These are phyloP conservation scores for Hemicrepidius hirtus DNA, from an alignment of 2,888 invertebrate species.

Conservation along the genomic window DNA sequence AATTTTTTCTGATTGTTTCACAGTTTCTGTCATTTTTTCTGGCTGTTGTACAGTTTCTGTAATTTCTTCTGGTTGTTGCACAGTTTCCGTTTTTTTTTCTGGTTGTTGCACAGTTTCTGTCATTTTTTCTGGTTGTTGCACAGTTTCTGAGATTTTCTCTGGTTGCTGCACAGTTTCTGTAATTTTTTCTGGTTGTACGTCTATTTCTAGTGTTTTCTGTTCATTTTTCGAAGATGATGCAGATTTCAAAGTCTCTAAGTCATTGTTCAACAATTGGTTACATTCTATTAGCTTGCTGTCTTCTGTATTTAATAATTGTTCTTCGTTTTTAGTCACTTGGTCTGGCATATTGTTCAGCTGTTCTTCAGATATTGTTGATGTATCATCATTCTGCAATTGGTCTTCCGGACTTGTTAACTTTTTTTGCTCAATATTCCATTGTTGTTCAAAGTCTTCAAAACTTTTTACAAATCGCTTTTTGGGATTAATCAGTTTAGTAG, in stretches of 20 bases:
- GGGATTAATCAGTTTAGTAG: slow-evolving; percentile 67
- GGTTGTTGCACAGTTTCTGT: slow-evolving; percentile 57
- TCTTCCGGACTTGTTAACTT: slow-evolving; percentile 4
- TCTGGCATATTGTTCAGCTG: too few species aligned
- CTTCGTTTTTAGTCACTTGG: slow-evolving; percentile 53
- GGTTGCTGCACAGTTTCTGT: slow-evolving; percentile 16
- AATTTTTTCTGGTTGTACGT: too few species aligned
- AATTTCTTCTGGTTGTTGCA: slow-evolving; percentile 65
- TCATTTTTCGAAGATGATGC: too few species aligned
- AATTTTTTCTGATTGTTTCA: slow-evolving; percentile 35
- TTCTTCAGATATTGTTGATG: background rate
- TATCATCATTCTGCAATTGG: background rate
- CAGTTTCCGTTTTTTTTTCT: slow-evolving; percentile 65
- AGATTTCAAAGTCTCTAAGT: background rate
- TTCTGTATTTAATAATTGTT: slow-evolving; percentile 51
- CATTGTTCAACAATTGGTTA: slow-evolving; percentile 3
- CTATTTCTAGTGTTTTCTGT: too few species aligned
- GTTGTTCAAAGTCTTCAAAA: slow-evolving; percentile 68
- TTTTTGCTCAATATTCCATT: slow-evolving; percentile 46
- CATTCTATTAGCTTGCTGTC: slow-evolving; percentile 7
- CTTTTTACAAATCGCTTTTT: slow-evolving; percentile 70
- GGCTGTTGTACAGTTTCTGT: slow-evolving; percentile 17
- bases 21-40: slow-evolving; percentile 9
- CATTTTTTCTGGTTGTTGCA: slow-evolving; percentile 34
- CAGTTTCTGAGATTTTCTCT: slow-evolving; percentile 7